phyloP scores from a whole-genome alignment of 2,797 vertebrate genomes.

The Anguilla pacifica region DNA sequence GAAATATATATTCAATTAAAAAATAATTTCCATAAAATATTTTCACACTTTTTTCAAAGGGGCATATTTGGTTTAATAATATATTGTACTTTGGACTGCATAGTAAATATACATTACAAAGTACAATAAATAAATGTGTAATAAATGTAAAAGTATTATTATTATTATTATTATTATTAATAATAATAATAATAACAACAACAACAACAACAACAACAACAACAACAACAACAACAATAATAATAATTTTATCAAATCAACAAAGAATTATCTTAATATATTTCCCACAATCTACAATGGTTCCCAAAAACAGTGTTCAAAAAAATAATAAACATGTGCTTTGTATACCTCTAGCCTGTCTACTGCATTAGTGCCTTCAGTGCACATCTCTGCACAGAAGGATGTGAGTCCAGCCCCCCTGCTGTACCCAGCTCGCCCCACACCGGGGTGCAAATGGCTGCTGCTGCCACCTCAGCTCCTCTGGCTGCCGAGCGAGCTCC shows the following conservation, averaged over 20 bases:
- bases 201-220: not conserved
- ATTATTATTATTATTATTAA: too few species aligned
- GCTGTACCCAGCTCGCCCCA: not conserved
- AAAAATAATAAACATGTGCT: not conserved
- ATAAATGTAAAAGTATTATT: not conserved
- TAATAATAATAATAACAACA: slow-evolving; percentile 9
- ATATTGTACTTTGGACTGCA: not conserved
- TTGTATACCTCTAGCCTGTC: not conserved
- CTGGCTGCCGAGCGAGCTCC: slow-evolving; percentile 72
- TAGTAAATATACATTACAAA: not conserved
- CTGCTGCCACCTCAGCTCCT: slow-evolving; percentile 19
- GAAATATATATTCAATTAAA: not conserved
- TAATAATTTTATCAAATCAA: not conserved
- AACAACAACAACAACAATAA: slow-evolving; percentile 10
- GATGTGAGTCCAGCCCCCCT: not conserved
- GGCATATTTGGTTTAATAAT: not conserved
- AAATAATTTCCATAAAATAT: slow-evolving; percentile 13
- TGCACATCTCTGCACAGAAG: not conserved
- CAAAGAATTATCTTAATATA: not conserved
- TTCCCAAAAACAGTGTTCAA: not conserved
- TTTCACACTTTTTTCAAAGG: not conserved
- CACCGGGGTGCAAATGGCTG: slow-evolving; percentile 28
- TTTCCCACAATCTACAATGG: not conserved
- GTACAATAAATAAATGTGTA: not conserved
- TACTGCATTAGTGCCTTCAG: not conserved